Evolutionary conservation across 2,888 invertebrate species (phyloP).

Genomic region (Papilio elwesi): DNA sequence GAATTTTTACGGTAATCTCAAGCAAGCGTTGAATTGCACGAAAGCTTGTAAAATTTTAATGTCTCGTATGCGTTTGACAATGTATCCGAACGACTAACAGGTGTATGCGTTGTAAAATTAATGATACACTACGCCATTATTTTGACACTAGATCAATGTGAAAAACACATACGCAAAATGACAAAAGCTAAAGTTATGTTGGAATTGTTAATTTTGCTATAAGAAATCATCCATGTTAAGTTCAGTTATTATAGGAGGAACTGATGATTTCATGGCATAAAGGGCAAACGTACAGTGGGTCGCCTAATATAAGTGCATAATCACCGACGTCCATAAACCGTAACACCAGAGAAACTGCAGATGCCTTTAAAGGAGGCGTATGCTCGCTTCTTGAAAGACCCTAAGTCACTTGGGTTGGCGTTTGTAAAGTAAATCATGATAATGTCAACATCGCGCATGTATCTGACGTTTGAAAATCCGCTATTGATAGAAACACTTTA

Average conservation of each 20-base stretch:
- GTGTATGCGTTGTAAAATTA: constrained; percentile 9
- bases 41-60: constrained; percentile 19
- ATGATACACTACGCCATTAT: constrained; percentile 1
- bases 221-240: no score
- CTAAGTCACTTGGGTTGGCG: no score
- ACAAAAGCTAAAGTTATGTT: neutral
- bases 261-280: no score
- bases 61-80: constrained; percentile 13
- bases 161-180: neutral
- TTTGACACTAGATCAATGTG: constrained; percentile 11
- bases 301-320: no score
- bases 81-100: constrained; percentile 18
- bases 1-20: constrained; percentile 4
- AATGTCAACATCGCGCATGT: neutral
- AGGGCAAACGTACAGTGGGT: no score
- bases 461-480: constrained; percentile 17
- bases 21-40: neutral
- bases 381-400: no score
- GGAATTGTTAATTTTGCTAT: no score
- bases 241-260: no score
- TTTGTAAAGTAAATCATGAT: no score
- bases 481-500: constrained; percentile 23
- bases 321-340: no score
- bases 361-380: no score
- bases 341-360: no score